Evolutionary conservation across 2,113 vertebrate species (phyloP).

Genomic region (Proterorhinus semilunaris): DNA sequence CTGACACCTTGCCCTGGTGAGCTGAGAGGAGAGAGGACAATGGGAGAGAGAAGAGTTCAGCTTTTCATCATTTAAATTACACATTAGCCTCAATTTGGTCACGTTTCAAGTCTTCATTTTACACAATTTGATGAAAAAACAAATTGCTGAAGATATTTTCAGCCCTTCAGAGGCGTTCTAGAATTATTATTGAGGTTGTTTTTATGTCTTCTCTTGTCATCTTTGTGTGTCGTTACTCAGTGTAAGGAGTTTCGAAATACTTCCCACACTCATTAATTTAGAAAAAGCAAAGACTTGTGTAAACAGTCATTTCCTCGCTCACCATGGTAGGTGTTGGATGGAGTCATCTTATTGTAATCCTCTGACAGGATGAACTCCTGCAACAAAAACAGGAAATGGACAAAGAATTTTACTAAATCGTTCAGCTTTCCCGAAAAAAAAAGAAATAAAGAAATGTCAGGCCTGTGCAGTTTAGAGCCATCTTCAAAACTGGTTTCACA

Average conservation of each 20-base stretch:
- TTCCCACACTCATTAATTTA: no score
- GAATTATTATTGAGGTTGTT: no score
- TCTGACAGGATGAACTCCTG: conserved; percentile 96
- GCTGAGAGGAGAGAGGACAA: conserved; percentile 70
- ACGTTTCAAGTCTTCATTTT: no score
- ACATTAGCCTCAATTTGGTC: no score
- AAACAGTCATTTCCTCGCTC: conserved; percentile 59
- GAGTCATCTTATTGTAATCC: conserved; percentile 97
- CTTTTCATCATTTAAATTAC: no score
- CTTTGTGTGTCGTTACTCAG: no score
- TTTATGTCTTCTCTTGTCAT: no score
- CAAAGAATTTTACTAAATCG: not conserved
- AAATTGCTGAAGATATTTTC: no score
- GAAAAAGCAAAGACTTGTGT: not conserved
- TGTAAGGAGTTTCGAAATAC: no score
- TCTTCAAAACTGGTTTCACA: not conserved
- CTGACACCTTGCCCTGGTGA: conserved; percentile 90
- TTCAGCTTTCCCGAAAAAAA: conserved; percentile 3
- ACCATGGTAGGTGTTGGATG: conserved; percentile 90
- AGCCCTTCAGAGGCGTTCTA: no score
- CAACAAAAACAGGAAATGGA: conserved; percentile 50
- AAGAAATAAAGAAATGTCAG: conserved; percentile 7
- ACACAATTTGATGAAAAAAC: no score
- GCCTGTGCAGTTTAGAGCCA: not conserved
- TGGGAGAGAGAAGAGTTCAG: not conserved